Evolutionary conservation across 2,888 invertebrate genomes (phyloP), one percentile per base, ranked within the genome.

Genomic region (Brenthis ino): DNA sequence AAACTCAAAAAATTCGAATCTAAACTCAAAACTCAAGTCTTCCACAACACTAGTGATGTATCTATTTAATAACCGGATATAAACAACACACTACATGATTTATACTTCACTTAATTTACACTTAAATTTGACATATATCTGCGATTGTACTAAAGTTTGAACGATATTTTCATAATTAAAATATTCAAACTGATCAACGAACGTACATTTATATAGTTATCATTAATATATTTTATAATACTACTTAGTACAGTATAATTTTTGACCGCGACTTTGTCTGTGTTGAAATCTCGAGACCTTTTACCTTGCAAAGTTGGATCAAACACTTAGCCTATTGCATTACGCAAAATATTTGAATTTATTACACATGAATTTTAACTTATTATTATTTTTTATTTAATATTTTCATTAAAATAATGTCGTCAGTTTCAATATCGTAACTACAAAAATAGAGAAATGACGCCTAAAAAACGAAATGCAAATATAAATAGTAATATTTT

Each of bases 81-180:
- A 13, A 65, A 60, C 56, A 50, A 60, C 56, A 58, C 33, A 65
- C 56, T 61, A 69, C 20, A 60, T 33, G 48, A 51, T 55, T 61
- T 13, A 66, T 33, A 53, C 51, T 66, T 61, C 47, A 53, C 65
- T 48, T 69, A 69, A 43, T 53, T 33, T 65, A 65, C 60, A 48
- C 24, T 65, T 65, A 55, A 37, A 60, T 43, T 43, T 20, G 60
- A 67, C 28, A 63, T 75, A 68, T 74, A 75, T 78, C 73, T 75
- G 82, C 81, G 80, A 80, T 79, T 82, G 79, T 79, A 79, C 79
- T 82, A 82, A 77, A 80, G 75, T 78, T 79, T 77, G 79, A 79
- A 69, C 55, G 50, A 50, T 61, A 56, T 69, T 72, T 70, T 70
- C 64, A 64, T 64, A 69, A 71, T 77, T 72, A 75, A 75, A 57